Evolutionary conservation across 1,140 invertebrate species (phyloP), one percentile per base, ranked within the genome.

Genomic region (Zaprionus ghesquierei): DNA sequence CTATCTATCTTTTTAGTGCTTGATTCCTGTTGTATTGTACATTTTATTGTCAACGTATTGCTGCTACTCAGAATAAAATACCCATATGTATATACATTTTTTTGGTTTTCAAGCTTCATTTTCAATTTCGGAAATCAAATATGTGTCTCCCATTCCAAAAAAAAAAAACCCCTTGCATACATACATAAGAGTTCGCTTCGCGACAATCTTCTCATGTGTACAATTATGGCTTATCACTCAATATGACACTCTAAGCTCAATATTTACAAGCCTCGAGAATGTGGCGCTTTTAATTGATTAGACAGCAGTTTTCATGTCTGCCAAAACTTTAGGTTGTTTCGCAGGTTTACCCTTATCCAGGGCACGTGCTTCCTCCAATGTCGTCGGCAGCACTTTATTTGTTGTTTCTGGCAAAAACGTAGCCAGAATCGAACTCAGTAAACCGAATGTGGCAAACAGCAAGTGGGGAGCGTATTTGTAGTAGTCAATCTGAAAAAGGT

Each of bases 331-430:
- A 3, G 41, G 13, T 18, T 59, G 46, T 44, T n/a, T 27, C 29
- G 33, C 33, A 2, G 69, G 44, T 41, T 51, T 68, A 41, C 60
- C 69, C 20, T 33, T 82, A 25, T 93, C 93, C 85, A 95, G 92
- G 50, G 91, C 92, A 89, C 95, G 94, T 6, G 95, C 95, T 70
- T 95, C 95, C 58, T 91, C 91, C 29, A 96, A 92, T 0, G 95
- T 96, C 72, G 96, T 95, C 25, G 95, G 94, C 25, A 96, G 91
- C 53, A 94, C 94, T 22, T 93, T 90, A 22, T 94, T 93, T 12
- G 94, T 92, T 0, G 95, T 96, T 92, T 96, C 95, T 0, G 96
- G 96, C 20, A 95, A 94, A 5, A 94, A 77, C 1, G 95, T 91
- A 0, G 94, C 91, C 1, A 95, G 77, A 2, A 94, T 35, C 4